Evolutionary conservation across 2,888 invertebrate genomes (phyloP).

Genomic region (Seira musarum): DNA sequence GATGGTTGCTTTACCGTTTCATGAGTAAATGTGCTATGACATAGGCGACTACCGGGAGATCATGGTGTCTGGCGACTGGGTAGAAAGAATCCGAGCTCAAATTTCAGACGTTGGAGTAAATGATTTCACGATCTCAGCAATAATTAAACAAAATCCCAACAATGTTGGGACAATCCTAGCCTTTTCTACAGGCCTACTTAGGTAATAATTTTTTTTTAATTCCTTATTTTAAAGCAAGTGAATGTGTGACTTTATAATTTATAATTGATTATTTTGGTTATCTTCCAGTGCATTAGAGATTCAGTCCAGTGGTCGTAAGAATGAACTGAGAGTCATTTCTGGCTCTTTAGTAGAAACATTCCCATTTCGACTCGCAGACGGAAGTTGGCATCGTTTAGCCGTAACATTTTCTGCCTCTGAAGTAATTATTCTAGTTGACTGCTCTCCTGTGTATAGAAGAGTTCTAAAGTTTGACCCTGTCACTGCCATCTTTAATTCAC

Average conservation of each 20-base stretch:
- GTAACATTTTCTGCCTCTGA: constrained; percentile 85
- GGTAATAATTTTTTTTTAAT: constrained; percentile 73
- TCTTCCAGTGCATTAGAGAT: constrained; percentile 87
- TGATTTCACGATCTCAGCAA: constrained; percentile 81
- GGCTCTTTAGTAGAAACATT: constrained; percentile 86
- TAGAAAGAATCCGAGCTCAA: constrained; percentile 69
- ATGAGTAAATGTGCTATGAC: not conserved
- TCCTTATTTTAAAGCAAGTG: not conserved
- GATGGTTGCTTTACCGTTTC: not conserved
- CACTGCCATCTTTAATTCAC: constrained; percentile 69
- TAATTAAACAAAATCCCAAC: constrained; percentile 84
- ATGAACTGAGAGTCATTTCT: constrained; percentile 90
- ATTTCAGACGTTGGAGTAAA: constrained; percentile 67
- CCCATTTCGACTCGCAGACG: constrained; percentile 89
- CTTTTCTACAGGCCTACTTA: constrained; percentile 86
- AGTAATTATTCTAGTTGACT: constrained; percentile 88
- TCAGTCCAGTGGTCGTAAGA: constrained; percentile 90
- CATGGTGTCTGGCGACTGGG: constrained; percentile 69
- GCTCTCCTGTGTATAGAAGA: constrained; percentile 82
- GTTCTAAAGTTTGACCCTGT: constrained; percentile 69
- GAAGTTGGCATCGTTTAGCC: constrained; percentile 89
- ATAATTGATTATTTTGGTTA: constrained; percentile 69
- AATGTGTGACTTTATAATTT: constrained; percentile 15
- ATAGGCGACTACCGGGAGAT: constrained; percentile 70
- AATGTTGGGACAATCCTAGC: constrained; percentile 89